Evolutionary conservation across 2,888 invertebrate species (phyloP).

Genomic region (Bedellia somnulentella): DNA sequence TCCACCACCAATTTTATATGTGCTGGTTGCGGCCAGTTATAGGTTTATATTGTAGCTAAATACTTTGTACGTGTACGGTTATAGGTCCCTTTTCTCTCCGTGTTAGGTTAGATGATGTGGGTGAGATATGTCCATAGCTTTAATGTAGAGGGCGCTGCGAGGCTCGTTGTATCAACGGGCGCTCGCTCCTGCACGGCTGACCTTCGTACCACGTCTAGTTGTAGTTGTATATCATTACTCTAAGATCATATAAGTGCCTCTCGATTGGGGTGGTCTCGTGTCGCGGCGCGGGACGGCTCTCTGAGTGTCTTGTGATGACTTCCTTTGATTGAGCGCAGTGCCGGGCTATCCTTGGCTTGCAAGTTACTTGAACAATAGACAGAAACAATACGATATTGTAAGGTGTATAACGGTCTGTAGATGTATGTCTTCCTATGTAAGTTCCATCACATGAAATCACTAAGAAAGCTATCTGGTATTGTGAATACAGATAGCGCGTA

Average conservation of each 20-base stretch:
- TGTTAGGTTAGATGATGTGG: slow-evolving; percentile 50
- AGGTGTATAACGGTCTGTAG: slow-evolving; percentile 36
- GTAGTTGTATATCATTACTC: slow-evolving; percentile 56
- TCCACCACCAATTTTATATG: slow-evolving; percentile 50
- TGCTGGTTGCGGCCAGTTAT: slow-evolving; percentile 34
- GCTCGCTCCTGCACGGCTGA: slow-evolving; percentile 44
- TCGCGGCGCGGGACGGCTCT: slow-evolving; percentile 8
- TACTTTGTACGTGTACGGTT: slow-evolving; percentile 46
- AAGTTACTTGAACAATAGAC: too few species aligned
- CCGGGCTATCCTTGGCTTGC: background rate
- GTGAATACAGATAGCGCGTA: slow-evolving; percentile 24
- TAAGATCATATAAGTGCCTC: slow-evolving; percentile 60
- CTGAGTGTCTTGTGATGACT: slow-evolving; percentile 6
- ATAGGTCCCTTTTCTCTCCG: slow-evolving; percentile 47
- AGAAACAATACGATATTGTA: too few species aligned
- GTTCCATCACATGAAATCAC: slow-evolving; percentile 34
- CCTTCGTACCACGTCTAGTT: slow-evolving; percentile 47
- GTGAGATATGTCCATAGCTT: slow-evolving; percentile 61
- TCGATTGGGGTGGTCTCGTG: slow-evolving; percentile 44
- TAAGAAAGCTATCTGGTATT: slow-evolving; percentile 24
- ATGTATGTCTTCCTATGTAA: slow-evolving; percentile 58
- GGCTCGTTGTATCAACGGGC: slow-evolving; percentile 57
- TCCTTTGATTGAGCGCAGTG: background rate
- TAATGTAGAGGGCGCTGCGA: slow-evolving; percentile 27
- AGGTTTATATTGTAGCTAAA: slow-evolving; percentile 37